phyloP scores from a whole-genome alignment of 2,888 invertebrate species.

The Cantharis rustica region DNA sequence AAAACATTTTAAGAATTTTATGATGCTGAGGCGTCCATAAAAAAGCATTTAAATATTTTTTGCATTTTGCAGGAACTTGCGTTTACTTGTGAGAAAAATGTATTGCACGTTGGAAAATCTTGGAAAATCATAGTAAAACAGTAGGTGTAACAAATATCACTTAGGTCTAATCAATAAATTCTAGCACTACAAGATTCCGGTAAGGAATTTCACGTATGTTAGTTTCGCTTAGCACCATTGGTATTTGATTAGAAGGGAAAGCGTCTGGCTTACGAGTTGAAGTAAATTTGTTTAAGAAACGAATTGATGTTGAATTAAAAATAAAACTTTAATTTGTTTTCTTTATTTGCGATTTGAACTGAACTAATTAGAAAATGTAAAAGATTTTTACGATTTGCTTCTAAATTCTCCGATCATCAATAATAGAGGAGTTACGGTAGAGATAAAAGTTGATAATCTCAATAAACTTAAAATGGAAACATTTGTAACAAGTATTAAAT shows the following conservation, averaged over 20 bases:
- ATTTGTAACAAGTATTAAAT: neutral
- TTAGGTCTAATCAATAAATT: conserved; percentile 11
- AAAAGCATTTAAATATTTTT: neutral
- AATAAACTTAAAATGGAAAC: too few relatives aligned
- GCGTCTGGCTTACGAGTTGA: neutral
- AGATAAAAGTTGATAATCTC: too few relatives aligned
- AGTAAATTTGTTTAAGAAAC: neutral
- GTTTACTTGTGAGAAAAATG: neutral
- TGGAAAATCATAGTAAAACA: neutral
- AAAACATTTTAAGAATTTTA: neutral
- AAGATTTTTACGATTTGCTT: neutral
- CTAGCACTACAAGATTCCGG: conserved; percentile 5
- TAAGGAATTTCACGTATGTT: conserved; percentile 4
- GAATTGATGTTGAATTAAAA: neutral
- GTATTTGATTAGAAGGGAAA: neutral
- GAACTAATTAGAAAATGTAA: neutral
- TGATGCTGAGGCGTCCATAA: neutral
- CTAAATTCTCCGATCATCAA: neutral
- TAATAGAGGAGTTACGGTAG: neutral
- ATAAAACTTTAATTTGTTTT: neutral
- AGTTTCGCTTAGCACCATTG: neutral
- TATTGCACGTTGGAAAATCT: neutral
- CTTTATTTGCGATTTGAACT: neutral
- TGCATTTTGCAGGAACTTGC: neutral
- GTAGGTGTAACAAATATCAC: neutral